Evolutionary conservation across 1,140 invertebrate genomes (phyloP).

Genomic region (Drosophila kurseongensis): DNA sequence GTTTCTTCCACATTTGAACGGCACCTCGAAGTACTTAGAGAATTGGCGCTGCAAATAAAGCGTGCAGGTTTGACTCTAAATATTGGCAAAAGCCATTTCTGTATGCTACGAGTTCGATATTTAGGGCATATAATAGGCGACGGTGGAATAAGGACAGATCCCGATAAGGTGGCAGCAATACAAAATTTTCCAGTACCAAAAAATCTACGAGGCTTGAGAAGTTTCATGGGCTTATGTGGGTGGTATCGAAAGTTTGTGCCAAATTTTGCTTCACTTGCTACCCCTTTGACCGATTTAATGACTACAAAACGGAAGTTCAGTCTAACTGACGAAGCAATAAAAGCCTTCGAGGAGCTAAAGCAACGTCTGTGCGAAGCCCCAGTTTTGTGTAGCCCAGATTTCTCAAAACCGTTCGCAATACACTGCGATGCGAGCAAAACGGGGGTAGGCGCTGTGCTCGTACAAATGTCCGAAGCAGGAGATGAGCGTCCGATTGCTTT

Average conservation of each 20-base stretch:
- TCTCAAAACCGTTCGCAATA: neutral
- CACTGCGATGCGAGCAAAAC: neutral
- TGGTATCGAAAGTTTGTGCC: conserved; percentile 5
- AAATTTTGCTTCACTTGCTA: neutral
- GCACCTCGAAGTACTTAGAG: neutral
- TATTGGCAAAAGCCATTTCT: neutral
- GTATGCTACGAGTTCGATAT: neutral
- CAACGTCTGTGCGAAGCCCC: neutral
- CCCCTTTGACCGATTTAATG: neutral
- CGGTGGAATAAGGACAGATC: neutral
- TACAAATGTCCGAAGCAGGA: neutral
- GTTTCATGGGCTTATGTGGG: conserved; percentile 1
- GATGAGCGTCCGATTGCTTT: neutral
- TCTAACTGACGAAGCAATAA: neutral
- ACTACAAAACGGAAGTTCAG: conserved; percentile 1
- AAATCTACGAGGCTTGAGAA: neutral
- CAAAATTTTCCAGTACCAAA: neutral
- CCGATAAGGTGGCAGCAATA: neutral
- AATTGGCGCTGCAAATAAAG: too few relatives aligned
- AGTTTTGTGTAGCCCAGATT: neutral
- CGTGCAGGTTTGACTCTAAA: too few relatives aligned
- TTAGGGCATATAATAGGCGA: neutral
- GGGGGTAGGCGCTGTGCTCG: neutral
- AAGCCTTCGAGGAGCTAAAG: neutral
- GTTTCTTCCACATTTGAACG: neutral